Base-by-base conservation (phyloP, 2,888 invertebrate species). In the Mimumesa dahlbomi region DNA sequence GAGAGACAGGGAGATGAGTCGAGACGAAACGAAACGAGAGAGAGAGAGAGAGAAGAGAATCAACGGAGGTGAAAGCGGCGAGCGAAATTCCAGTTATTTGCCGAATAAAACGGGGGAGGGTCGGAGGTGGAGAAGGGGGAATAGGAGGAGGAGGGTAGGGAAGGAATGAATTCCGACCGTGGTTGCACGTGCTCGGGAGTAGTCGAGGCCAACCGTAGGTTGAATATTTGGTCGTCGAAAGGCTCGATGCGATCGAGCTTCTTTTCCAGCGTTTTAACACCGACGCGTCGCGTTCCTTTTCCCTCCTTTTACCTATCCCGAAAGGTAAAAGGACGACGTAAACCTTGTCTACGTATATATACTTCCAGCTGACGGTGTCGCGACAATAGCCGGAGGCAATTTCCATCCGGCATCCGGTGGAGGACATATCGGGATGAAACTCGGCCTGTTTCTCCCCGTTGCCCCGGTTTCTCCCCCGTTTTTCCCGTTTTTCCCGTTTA, bases 321-420 rank as follows among this genome's bases (percentile, higher is more conserved):
- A 49, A 46, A 34, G 50, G 43, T 40, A 21, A 7, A 36, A 25
- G 21, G 7, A 31, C n/a, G n/a, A n/a, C n/a, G n/a, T n/a, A n/a
- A n/a, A n/a, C n/a, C n/a, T n/a, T n/a, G n/a, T n/a, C n/a, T n/a
- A n/a, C n/a, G 22, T 48, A 43, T 36, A 2, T 50, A 34, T 19
- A 36, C 31, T 50, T 61, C 49, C 43, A 43, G 48, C 19, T 46
- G 66, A 57, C 63, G 45, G 69, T 56, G 59, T 58, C 71, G 65
- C 57, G 79, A 77, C 81, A 79, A 84, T 81, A 83, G 71, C 77
- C 74, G 57, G 21, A 49, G 69, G 83, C 78, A 78, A 83, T 77
- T 79, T 67, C 70, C 70, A 75, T 52, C 48, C 29, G 11, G 52
- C 65, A 49, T 70, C 21, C 66, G 52, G n/a, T 21, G 36, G 21